These are phyloP conservation scores for Idris sp. DNA, from an alignment of 1,140 invertebrate species.

Conservation along the genomic window DNA sequence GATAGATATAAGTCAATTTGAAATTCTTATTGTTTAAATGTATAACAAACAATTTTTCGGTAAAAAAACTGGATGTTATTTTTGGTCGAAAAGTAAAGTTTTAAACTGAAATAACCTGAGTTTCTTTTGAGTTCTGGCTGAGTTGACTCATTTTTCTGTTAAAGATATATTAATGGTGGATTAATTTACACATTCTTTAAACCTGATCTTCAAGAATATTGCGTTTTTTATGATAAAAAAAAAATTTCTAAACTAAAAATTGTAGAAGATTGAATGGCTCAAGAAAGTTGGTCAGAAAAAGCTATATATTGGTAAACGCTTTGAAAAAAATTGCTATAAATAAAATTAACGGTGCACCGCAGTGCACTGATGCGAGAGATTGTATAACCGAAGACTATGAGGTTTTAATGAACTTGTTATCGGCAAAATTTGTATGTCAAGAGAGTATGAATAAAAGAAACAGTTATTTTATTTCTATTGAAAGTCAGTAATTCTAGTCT, in stretches of 20 bases:
- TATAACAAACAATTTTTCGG: too few species aligned
- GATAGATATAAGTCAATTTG: neutral
- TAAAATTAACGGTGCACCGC: slow-evolving; percentile 34
- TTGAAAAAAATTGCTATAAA: slow-evolving; percentile 24
- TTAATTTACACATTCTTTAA: too few species aligned
- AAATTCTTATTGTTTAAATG: slow-evolving; percentile 23
- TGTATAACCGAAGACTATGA: slow-evolving; percentile 36
- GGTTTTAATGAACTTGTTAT: slow-evolving; percentile 42
- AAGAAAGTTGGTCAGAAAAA: slow-evolving; percentile 2
- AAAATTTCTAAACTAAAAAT: too few species aligned
- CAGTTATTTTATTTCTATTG: slow-evolving; percentile 20
- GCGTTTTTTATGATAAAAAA: too few species aligned
- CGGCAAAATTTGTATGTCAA: slow-evolving; percentile 33
- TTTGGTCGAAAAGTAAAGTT: too few species aligned
- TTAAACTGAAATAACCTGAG: too few species aligned
- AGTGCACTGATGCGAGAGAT: slow-evolving; percentile 22
- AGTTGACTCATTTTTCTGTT: too few species aligned
- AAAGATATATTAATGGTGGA: too few species aligned
- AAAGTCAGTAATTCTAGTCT: too few species aligned
- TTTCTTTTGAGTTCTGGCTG: too few species aligned
- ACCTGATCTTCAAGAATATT: too few species aligned
- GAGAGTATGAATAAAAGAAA: slow-evolving; percentile 28
- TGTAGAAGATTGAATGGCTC: slow-evolving; percentile 24
- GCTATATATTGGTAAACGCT: neutral
- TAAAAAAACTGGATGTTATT: too few species aligned